These are phyloP conservation scores for Drosophila insularis DNA, from an alignment of 1,140 invertebrate species.

Conservation along the genomic window DNA sequence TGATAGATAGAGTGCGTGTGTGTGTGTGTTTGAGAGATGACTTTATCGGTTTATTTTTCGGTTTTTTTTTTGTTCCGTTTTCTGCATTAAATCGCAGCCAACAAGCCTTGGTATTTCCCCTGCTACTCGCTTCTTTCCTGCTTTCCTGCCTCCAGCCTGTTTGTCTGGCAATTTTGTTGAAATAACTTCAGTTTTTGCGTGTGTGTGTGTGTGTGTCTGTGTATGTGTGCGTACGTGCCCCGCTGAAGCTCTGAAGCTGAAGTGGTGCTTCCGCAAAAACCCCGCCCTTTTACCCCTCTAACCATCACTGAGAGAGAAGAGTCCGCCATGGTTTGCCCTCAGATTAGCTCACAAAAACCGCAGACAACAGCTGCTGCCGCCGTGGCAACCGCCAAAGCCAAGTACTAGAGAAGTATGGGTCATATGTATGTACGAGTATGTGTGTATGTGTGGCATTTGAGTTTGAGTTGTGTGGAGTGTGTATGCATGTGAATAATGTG, in stretches of 20 bases:
- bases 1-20: neutral
- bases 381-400: slow-evolving; percentile 43
- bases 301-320: slow-evolving; percentile 9
- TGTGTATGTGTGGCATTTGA: slow-evolving; percentile 25
- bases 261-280: slow-evolving; percentile 38
- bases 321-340: slow-evolving; percentile 47
- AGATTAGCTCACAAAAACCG: slow-evolving; percentile 77
- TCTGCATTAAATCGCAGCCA: slow-evolving; percentile 78
- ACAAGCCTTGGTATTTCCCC: slow-evolving; percentile 58
- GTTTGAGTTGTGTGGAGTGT: slow-evolving; percentile 43
- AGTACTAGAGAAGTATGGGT: slow-evolving; percentile 22
- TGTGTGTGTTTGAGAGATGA: slow-evolving; percentile 41
- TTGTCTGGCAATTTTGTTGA: slow-evolving; percentile 79
- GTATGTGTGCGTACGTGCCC: slow-evolving; percentile 74
- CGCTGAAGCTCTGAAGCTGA: slow-evolving; percentile 45
- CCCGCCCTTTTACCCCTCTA: neutral
- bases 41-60: slow-evolving; percentile 68
- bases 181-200: slow-evolving; percentile 71
- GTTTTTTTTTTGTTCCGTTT: slow-evolving; percentile 44
- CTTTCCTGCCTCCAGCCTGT: slow-evolving; percentile 30
- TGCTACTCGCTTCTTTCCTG: neutral
- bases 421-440: slow-evolving; percentile 29
- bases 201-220: slow-evolving; percentile 71
- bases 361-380: slow-evolving; percentile 71
- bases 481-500: slow-evolving; percentile 79